Percentiles rank a stretch among this genome's conserved stretches.
Evolutionary conservation across 2,797 vertebrate genomes (phyloP).

Genomic region (Anguilla anguilla): DNA sequence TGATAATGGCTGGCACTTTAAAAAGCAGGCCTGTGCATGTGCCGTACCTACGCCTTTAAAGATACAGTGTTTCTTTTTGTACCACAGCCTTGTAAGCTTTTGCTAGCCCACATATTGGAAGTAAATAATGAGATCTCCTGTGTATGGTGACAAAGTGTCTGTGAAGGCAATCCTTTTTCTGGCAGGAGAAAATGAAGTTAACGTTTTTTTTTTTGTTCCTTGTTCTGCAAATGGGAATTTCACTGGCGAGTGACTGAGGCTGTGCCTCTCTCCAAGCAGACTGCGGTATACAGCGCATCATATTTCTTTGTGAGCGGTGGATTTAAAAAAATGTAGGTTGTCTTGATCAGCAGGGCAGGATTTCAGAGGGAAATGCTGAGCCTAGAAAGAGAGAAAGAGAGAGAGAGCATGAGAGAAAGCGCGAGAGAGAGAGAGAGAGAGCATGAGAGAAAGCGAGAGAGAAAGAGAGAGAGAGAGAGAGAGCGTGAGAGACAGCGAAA

Average conservation of each 20-base stretch:
- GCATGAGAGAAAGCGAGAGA: too few species aligned
- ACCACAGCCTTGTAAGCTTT: conserved; percentile 25
- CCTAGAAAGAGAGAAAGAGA: not conserved
- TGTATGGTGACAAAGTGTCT: conserved; percentile 39
- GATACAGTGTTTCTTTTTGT: conserved; percentile 13
- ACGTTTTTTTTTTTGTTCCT: conserved; percentile 46
- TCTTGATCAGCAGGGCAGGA: conserved; percentile 37
- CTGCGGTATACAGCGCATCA: conserved; percentile 26
- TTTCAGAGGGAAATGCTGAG: conserved; percentile 27
- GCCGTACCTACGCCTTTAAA: conserved; percentile 18
- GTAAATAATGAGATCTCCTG: conserved; percentile 49
- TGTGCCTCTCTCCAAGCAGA: conserved; percentile 39
- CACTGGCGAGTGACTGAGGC: conserved; percentile 30
- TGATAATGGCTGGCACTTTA: not conserved
- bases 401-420: too few species aligned
- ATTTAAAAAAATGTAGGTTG: conserved; percentile 51
- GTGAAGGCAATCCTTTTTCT: conserved; percentile 34
- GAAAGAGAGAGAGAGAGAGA: not conserved
- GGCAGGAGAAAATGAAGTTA: conserved; percentile 36
- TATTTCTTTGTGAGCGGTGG: conserved; percentile 21
- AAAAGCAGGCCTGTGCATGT: not conserved
- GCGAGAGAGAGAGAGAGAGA: too few species aligned
- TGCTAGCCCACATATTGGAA: not conserved
- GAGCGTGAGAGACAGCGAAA: not conserved
- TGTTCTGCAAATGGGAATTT: conserved; percentile 46